These are phyloP conservation scores for Terrapene triunguis DNA, from an alignment of 2,113 vertebrate species.

Conservation along the genomic window DNA sequence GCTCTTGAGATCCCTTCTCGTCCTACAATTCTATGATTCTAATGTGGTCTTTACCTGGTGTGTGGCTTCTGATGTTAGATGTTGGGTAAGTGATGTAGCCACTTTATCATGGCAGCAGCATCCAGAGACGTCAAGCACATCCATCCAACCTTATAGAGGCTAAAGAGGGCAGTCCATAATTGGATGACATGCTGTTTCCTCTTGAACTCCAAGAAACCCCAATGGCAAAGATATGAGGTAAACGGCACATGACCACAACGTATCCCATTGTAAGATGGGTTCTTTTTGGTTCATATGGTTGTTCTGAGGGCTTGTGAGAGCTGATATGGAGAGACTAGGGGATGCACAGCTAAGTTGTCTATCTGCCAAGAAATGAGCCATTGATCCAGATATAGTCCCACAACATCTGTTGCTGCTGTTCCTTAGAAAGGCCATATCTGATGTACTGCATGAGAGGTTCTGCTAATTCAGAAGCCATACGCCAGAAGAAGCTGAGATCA, in stretches of 20 bases:
- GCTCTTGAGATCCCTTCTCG: too few relatives aligned
- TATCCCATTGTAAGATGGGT: neutral
- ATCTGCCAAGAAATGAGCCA: too few relatives aligned
- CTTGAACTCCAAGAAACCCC: neutral
- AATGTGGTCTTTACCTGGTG: rapidly evolving
- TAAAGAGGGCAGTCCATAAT: neutral
- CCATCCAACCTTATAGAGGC: neutral
- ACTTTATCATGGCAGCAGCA: neutral
- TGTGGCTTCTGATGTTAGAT: neutral
- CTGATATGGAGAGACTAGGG: neutral
- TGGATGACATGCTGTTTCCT: neutral
- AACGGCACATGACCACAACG: neutral
- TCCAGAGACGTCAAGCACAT: neutral
- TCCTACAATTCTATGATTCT: too few relatives aligned
- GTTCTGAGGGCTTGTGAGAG: neutral
- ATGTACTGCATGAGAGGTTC: too few relatives aligned
- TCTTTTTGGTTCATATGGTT: neutral
- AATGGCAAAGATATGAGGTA: neutral
- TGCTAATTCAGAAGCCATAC: too few relatives aligned
- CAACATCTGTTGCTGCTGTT: too few relatives aligned
- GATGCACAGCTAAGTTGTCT: too few relatives aligned
- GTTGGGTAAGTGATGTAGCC: neutral
- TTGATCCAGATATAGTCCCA: too few relatives aligned
- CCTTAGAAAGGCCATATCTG: too few relatives aligned
- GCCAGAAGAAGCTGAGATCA: too few relatives aligned